These are phyloP conservation scores for Paramuricea clavata DNA, from an alignment of 92 coral and sea anemone genomes.

Conservation along the genomic window DNA sequence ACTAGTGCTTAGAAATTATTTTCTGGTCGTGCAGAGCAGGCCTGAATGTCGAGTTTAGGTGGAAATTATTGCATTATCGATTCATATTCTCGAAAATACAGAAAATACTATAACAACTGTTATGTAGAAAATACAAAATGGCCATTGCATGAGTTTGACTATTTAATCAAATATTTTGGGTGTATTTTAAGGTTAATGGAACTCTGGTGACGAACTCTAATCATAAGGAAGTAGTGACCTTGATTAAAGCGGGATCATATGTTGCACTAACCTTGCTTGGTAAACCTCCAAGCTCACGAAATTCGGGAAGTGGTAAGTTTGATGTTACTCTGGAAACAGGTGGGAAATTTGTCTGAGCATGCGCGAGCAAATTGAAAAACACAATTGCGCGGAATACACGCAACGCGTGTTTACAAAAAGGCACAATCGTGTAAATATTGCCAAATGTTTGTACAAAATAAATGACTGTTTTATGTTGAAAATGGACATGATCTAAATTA, in stretches of 20 bases:
- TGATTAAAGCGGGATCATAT: slow-evolving; percentile 96
- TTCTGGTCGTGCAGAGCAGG: background rate
- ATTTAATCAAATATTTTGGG: slow-evolving; percentile 15
- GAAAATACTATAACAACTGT: too few relatives aligned
- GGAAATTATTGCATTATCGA: background rate
- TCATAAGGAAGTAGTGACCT: slow-evolving; percentile 95
- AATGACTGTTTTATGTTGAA: too few relatives aligned
- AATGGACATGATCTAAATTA: too few relatives aligned
- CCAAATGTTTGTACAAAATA: too few relatives aligned
- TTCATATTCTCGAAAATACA: background rate
- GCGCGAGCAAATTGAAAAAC: too few relatives aligned
- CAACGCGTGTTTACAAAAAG: too few relatives aligned
- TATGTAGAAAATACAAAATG: too few relatives aligned
- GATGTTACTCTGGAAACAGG: background rate
- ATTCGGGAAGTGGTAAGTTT: slow-evolving; percentile 29
- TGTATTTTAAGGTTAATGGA: slow-evolving; percentile 84
- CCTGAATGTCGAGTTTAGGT: background rate
- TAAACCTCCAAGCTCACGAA: slow-evolving; percentile 78
- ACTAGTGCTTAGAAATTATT: too few relatives aligned
- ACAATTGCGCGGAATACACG: too few relatives aligned
- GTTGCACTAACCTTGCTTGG: slow-evolving; percentile 98
- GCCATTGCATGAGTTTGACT: too few relatives aligned
- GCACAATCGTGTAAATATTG: too few relatives aligned
- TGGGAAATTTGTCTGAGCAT: too few relatives aligned
- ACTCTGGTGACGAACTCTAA: slow-evolving; percentile 90